Evolutionary conservation across 92 coral and sea anemone species (phyloP).

Genomic region (Umimayanthus kanabou): DNA sequence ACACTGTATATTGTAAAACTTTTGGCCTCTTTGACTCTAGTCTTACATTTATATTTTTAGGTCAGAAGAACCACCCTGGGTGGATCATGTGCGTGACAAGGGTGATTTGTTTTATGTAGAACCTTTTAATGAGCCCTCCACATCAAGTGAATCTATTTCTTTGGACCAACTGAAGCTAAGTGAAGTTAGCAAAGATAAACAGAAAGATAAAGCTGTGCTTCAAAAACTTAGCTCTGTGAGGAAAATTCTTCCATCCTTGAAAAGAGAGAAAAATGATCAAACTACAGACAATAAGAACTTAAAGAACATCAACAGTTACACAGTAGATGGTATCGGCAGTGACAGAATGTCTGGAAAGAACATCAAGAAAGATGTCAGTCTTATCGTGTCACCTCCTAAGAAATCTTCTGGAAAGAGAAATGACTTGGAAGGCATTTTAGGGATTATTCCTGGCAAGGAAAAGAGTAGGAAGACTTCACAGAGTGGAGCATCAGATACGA

Average conservation of each 20-base stretch:
- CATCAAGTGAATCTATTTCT: constrained; percentile 61
- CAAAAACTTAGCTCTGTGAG: constrained; percentile 77
- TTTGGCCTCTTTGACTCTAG: too few species aligned
- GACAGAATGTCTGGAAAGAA: constrained; percentile 53
- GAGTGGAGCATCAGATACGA: constrained; percentile 75
- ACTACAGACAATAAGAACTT: constrained; percentile 71
- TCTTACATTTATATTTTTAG: constrained; percentile 31
- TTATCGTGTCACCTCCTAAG: constrained; percentile 88
- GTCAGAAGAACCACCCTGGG: constrained; percentile 97
- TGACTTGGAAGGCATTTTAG: constrained; percentile 86
- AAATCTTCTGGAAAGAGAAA: constrained; percentile 77
- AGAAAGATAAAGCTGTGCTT: constrained; percentile 77
- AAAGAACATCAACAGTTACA: constrained; percentile 53
- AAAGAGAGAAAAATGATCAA: constrained; percentile 72
- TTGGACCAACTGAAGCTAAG: constrained; percentile 64
- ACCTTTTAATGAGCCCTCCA: constrained; percentile 70
- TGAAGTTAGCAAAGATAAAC: constrained; percentile 57
- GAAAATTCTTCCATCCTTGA: constrained; percentile 74
- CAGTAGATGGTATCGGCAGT: constrained; percentile 37
- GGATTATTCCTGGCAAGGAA: constrained; percentile 93
- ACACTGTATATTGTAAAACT: too few species aligned
- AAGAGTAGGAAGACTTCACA: constrained; percentile 72
- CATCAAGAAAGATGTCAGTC: constrained; percentile 74
- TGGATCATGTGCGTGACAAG: constrained; percentile 83
- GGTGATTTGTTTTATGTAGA: constrained; percentile 97